Evolutionary conservation across 2,113 vertebrate species (phyloP).

Genomic region (Odontophorus gujanensis): DNA sequence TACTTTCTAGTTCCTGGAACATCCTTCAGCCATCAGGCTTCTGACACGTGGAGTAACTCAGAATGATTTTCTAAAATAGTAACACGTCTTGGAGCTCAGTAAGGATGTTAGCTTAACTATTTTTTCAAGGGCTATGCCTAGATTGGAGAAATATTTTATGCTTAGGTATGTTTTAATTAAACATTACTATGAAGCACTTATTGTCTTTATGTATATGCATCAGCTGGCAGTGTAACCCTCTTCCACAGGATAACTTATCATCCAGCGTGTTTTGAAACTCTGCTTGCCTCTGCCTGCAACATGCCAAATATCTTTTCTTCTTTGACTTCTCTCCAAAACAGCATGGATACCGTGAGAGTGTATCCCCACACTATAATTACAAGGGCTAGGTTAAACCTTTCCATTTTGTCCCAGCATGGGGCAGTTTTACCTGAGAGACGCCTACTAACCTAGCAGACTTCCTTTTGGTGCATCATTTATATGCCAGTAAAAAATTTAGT

Average conservation of each 20-base stretch:
- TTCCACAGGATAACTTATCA: not conserved
- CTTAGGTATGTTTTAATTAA: not conserved
- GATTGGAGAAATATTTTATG: not conserved
- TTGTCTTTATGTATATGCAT: not conserved
- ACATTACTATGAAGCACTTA: not conserved
- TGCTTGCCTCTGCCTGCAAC: not conserved
- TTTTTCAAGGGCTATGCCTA: not conserved
- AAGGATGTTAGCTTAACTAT: not conserved
- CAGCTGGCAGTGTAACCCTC: not conserved
- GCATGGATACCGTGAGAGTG: not conserved
- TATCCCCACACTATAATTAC: not conserved
- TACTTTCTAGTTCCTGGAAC: not conserved
- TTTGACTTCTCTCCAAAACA: not conserved
- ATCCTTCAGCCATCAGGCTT: not conserved
- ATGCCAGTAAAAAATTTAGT: not conserved
- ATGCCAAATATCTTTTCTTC: not conserved
- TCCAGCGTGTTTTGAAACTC: not conserved
- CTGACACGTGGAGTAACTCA: not conserved
- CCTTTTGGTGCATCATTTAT: not conserved
- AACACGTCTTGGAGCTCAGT: not conserved
- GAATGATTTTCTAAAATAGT: not conserved
- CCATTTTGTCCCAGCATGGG: not conserved
- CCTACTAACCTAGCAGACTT: not conserved
- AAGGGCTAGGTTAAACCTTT: not conserved
- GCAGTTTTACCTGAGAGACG: not conserved